Evolutionary conservation across 2,113 vertebrate species (phyloP).

Genomic region (Microcebus ravelobensis): DNA sequence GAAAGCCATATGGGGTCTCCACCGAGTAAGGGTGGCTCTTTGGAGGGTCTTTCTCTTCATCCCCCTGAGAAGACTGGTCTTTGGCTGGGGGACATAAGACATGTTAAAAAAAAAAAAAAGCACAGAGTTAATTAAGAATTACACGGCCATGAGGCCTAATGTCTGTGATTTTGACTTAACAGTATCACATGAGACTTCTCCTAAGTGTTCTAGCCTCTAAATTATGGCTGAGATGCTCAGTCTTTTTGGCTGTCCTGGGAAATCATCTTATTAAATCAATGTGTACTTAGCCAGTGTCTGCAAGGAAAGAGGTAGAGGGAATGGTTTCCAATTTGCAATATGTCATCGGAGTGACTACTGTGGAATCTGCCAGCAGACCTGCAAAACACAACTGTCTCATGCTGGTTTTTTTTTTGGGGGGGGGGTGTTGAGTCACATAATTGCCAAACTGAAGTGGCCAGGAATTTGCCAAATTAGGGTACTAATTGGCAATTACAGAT

Average conservation of each 20-base stretch:
- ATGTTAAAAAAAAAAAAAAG: background rate
- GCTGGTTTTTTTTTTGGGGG: background rate
- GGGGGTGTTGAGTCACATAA: constrained; percentile 32
- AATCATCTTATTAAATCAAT: constrained; percentile 49
- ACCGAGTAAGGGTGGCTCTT: constrained; percentile 95
- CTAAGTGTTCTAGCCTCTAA: background rate
- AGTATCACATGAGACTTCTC: background rate
- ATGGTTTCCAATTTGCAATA: constrained; percentile 32
- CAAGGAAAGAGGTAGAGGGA: background rate
- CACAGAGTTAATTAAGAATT: constrained; percentile 27
- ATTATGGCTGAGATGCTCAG: background rate
- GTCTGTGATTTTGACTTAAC: background rate
- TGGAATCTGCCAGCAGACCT: constrained; percentile 27
- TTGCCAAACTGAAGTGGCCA: background rate
- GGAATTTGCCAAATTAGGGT: constrained; percentile 58
- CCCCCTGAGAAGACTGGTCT: constrained; percentile 84
- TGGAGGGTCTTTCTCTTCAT: constrained; percentile 87
- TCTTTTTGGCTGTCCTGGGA: background rate
- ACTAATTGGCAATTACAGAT: constrained; percentile 70
- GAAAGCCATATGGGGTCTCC: constrained; percentile 98
- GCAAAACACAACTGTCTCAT: background rate
- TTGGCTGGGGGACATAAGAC: constrained; percentile 85
- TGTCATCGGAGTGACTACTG: background rate
- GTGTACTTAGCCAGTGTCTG: constrained; percentile 42
- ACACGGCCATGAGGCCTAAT: background rate